Evolutionary conservation across 1,140 invertebrate genomes (phyloP), one percentile per base, ranked within the genome.

Genomic region (Plectrocnemia conspersa): DNA sequence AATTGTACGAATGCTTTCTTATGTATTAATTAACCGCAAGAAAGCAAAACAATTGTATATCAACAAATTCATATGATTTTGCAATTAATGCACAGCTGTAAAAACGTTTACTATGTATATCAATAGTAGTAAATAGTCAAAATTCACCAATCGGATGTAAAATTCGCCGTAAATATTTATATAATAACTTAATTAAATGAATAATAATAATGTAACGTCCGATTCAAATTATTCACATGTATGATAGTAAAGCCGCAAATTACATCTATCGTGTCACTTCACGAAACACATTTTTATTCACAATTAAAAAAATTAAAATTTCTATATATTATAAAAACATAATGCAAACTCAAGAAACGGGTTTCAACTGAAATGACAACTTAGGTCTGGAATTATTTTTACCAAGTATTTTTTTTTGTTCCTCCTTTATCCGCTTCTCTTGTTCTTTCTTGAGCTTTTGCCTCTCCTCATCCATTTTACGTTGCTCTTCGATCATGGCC

Each of bases 381-480:
- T 94, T 93, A 47, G 93, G 93, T 72, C 94, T 81, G 54, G 93
- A 93, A 78, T 96, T 96, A 72, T 95, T 95, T 80, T 97, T 97
- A 64, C 94, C 93, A 63, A 97, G 79, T 63, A 97, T 97, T 71
- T 93, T 90, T 74, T 93, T 94, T 75, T 97, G 94, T 75, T 97
- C 93, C 72, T 93, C 89, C 75, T 93, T 94, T 41, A 88, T 78
- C 61, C 90, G 82, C 64, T 88, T 91, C 65, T 94, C 91, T 69
- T 94, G 88, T 70, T 96, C 91, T 72, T 91, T 91, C 68, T 89
- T 86, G 74, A 97, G 79, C 66, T 84, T 86, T 72, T 95, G 91
- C 64, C 90, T 84, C 69, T 96, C 91, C 76, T 97, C 93, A 65
- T 96, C 88, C 81, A 97, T 93, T 74, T 91, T 85, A 59, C 93